Evolutionary conservation across 2,797 vertebrate species (phyloP).

Genomic region (Cuculus canorus): DNA sequence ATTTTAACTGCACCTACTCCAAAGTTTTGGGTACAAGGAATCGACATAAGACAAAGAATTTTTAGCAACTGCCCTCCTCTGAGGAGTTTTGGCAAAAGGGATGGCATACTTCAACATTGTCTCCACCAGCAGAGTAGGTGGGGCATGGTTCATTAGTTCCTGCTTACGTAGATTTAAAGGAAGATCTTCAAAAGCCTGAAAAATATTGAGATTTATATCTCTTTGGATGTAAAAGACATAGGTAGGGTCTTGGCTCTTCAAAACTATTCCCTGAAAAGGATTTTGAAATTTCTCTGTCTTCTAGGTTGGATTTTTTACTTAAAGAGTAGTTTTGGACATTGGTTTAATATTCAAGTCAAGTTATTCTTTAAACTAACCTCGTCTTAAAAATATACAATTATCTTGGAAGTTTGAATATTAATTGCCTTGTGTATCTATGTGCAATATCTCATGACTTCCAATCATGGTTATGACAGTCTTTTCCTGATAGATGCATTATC

Average conservation of each 20-base stretch:
- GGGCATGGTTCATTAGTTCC: not conserved
- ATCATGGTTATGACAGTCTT: not conserved
- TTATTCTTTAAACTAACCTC: not conserved
- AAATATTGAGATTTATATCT: not conserved
- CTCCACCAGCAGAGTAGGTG: not conserved
- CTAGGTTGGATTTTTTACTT: not conserved
- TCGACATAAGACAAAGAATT: not conserved
- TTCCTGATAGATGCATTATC: not conserved
- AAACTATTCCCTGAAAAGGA: not conserved
- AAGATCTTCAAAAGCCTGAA: not conserved
- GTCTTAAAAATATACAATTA: not conserved
- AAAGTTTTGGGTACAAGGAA: not conserved
- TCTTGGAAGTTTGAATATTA: not conserved
- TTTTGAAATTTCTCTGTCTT: not conserved
- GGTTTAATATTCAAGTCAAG: not conserved
- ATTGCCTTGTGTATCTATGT: not conserved
- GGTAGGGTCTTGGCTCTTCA: not conserved
- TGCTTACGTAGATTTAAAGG: not conserved
- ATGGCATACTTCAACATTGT: not conserved
- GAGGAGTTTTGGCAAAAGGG: not conserved
- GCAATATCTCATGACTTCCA: not conserved
- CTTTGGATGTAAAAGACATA: not conserved
- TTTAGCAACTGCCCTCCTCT: not conserved
- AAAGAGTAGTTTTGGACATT: not conserved
- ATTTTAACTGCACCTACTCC: not conserved